Evolutionary conservation across 1,140 invertebrate genomes (phyloP), one percentile per base, ranked within the genome.

Genomic region (Plectrocnemia conspersa): DNA sequence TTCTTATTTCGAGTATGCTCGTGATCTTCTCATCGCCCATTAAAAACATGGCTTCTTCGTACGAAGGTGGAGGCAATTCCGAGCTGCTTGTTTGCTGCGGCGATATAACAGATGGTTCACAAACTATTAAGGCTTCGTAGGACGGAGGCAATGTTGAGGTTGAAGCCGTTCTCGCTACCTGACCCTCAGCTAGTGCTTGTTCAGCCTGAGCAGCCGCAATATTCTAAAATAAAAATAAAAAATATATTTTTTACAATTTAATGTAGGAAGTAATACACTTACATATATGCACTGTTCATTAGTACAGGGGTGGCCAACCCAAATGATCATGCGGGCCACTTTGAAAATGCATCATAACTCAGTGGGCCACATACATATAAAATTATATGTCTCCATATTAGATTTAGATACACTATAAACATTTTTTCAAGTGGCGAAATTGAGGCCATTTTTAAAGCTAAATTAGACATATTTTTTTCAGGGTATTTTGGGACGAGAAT

Each of bases 21-120:
- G 41, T 40, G 15, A 54, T 61, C 57, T 77, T 76, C 52, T 74
- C 74, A 61, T 77, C 72, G 38, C 68, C 70, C 53, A 80, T 73
- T 5, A 79, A 68, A 58, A 75, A 75, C 68, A 80, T 74, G n/a
- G 79, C 79, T 71, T 80, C 79, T 59, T 80, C 78, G 63, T 81
- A 79, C 24, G 75, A 74, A n/a, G 79, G 78, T 2, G 79, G 79
- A 11, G 77, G 78, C 16, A 68, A 68, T 64, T 79, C 77, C 24
- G 56, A 53, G 18, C 71, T 71, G 36, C 68, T 66, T 11, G 72
- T 72, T 11, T 72, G 66, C 48, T 71, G 68, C n/a, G 70, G 67
- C 63, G 72, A 68, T 47, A 64, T 71, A 24, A 64, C 59, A 2
- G 68, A 58, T 16, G 67, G 64, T 64, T 61, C 71, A n/a, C 47